Conservation (phyloP, 2,888 invertebrate species). For the Stratiomys singularior region DNA sequence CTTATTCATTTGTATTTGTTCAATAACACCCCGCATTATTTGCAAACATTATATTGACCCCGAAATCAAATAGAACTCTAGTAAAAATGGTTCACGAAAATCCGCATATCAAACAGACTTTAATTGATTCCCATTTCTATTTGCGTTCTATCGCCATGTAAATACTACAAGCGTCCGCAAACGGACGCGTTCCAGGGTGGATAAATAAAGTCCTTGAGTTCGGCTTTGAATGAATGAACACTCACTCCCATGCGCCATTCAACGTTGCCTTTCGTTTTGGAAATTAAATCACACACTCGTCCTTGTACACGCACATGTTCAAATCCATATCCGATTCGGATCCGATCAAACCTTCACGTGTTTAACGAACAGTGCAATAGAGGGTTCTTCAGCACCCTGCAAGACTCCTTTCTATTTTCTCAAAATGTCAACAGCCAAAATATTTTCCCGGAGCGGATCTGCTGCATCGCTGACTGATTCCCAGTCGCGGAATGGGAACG, state of each 20-base stretch:
- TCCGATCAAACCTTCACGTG: conserved; percentile 30
- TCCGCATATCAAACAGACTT: conserved; percentile 51
- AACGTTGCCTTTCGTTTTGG: conserved; percentile 47
- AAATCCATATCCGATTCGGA: conserved; percentile 36
- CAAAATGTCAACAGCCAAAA: conserved; percentile 47
- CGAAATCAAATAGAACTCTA: conserved; percentile 36
- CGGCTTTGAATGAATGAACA: conserved; percentile 9
- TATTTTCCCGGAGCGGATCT: conserved; percentile 26
- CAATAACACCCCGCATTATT: conserved; percentile 3
- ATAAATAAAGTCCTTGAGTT: conserved; percentile 35
- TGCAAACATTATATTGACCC: conserved; percentile 41
- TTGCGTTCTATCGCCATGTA: conserved; percentile 46
- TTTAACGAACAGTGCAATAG: conserved; percentile 38
- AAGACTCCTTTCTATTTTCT: conserved; percentile 40
- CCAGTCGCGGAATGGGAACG: conserved; percentile 31
- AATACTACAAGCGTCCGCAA: conserved; percentile 9
- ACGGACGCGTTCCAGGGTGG: conserved; percentile 37
- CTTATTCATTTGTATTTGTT: not conserved
- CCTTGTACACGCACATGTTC: conserved; percentile 47
- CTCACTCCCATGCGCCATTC: conserved; percentile 44
- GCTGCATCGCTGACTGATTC: not conserved
- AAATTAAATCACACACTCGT: conserved; percentile 51
- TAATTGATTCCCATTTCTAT: conserved; percentile 52
- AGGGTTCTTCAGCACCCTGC: conserved; percentile 39
- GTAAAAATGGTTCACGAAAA: conserved; percentile 46